These are phyloP conservation scores for Thunnus thynnus DNA, from an alignment of 2,113 vertebrate species.

Conservation along the genomic window DNA sequence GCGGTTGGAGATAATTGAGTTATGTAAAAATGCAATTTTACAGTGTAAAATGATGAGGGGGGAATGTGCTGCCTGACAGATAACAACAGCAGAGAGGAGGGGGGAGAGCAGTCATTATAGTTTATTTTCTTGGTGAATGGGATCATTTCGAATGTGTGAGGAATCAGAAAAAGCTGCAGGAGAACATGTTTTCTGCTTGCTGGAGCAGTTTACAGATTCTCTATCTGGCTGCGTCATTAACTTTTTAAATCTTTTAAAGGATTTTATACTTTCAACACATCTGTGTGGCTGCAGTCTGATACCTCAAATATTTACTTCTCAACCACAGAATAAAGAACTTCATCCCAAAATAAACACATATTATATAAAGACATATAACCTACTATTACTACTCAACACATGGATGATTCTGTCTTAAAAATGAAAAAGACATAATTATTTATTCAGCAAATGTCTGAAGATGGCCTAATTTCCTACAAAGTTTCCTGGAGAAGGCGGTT, in stretches of 20 bases:
- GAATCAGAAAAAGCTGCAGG: not conserved
- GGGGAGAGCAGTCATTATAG: not conserved
- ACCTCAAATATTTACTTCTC: not conserved
- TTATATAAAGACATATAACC: not conserved
- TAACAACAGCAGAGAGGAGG: not conserved
- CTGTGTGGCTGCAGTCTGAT: not conserved
- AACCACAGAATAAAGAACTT: no score
- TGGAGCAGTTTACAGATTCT: not conserved
- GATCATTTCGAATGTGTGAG: not conserved
- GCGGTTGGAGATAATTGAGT: not conserved
- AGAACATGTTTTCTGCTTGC: constrained; percentile 3
- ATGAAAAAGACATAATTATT: no score
- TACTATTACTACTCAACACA: no score
- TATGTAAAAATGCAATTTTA: constrained; percentile 25
- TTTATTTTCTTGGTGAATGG: not conserved
- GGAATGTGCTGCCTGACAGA: constrained; percentile 6
- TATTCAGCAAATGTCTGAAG: no score
- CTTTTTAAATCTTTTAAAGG: not conserved
- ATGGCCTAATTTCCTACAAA: no score
- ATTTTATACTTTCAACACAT: not conserved
- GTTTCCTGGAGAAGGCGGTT: no score
- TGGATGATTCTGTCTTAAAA: no score
- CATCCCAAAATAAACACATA: not conserved
- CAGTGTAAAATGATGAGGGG: not conserved
- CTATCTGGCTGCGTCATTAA: not conserved